Percentiles rank a stretch among this genome's conserved stretches.
Conservation (phyloP, 2,113 vertebrate species). For the Haemorhous mexicanus region DNA sequence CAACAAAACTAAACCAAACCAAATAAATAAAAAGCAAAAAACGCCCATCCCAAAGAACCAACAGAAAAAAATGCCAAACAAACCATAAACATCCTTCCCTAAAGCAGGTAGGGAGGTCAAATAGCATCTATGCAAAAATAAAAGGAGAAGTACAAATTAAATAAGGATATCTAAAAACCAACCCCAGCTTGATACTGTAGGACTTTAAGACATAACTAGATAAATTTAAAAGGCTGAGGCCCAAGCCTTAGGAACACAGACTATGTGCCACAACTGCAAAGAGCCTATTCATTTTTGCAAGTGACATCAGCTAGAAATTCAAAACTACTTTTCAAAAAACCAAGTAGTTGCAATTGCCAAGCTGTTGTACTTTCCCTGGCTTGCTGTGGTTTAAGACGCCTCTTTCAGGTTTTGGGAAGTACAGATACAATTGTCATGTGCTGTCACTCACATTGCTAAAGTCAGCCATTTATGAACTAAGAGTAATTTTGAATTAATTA, state of each 20-base stretch:
- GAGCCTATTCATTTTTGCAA: neutral
- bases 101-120: no score
- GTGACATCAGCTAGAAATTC: neutral
- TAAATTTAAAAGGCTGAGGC: neutral
- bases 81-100: neutral
- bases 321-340: neutral
- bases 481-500: neutral
- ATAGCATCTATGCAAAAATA: neutral
- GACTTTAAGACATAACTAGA: neutral
- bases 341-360: neutral
- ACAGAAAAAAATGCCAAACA: fast-evolving
- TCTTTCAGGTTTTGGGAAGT: neutral
- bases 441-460: neutral
- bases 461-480: neutral
- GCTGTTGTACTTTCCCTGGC: neutral
- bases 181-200: neutral
- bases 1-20: neutral
- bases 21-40: neutral
- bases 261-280: fast-evolving
- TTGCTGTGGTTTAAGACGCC: neutral
- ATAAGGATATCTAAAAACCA: neutral
- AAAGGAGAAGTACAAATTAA: neutral
- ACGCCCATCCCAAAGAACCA: fast-evolving
- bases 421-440: no score
- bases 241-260: neutral